Evolutionary conservation across 2,113 vertebrate species (phyloP).

Genomic region (Megaceryle torquata): DNA sequence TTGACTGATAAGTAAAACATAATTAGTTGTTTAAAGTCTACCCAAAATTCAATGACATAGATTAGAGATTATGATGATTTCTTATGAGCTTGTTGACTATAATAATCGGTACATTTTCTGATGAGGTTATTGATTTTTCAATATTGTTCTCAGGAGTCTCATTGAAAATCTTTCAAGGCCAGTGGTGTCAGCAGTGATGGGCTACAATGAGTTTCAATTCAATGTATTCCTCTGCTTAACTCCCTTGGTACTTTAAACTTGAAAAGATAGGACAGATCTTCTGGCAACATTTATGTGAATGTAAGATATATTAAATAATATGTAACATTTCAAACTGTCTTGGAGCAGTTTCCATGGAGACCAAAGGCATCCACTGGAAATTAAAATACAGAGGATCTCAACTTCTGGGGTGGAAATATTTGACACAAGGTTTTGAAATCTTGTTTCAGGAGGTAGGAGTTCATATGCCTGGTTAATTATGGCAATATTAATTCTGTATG

Average conservation of each 20-base stretch:
- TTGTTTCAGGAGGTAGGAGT: background rate
- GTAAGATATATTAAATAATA: constrained; percentile 72
- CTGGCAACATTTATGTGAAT: constrained; percentile 71
- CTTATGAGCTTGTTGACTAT: constrained; percentile 8
- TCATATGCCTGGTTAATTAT: constrained; percentile 21
- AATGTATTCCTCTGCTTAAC: constrained; percentile 61
- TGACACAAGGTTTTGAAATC: background rate
- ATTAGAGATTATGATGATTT: background rate
- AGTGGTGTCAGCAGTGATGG: constrained; percentile 39
- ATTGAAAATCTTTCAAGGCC: constrained; percentile 43
- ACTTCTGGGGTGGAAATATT: background rate
- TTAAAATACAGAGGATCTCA: constrained; percentile 43
- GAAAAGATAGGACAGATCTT: constrained; percentile 69
- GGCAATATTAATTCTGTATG: background rate
- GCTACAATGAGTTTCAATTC: constrained; percentile 61
- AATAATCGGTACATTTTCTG: constrained; percentile 26
- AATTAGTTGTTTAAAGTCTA: background rate
- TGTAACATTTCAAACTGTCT: constrained; percentile 65
- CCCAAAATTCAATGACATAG: background rate
- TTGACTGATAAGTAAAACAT: background rate
- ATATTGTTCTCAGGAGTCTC: constrained; percentile 2
- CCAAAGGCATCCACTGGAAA: constrained; percentile 53
- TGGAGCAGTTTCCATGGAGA: constrained; percentile 71
- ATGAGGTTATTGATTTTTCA: constrained; percentile 41
- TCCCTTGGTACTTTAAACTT: constrained; percentile 57